Evolutionary conservation across 1,140 invertebrate genomes (phyloP).

Genomic region (Orussus abietinus): DNA sequence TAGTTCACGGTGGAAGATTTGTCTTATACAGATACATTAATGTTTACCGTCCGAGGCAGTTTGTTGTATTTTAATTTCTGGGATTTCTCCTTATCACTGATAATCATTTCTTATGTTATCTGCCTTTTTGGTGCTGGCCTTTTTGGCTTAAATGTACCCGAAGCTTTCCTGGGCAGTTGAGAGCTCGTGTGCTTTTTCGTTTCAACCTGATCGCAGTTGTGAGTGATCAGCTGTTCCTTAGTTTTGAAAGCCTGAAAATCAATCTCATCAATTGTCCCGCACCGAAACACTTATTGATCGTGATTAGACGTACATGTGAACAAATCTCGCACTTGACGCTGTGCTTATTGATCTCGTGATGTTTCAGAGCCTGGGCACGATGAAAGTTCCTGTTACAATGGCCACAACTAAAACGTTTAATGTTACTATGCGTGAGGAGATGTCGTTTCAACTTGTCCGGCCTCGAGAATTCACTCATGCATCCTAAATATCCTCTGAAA

Average conservation of each 20-base stretch:
- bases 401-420: conserved; percentile 54
- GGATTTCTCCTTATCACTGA: conserved; percentile 41
- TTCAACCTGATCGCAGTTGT: conserved; percentile 44
- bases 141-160: conserved; percentile 44
- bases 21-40: too few relatives aligned
- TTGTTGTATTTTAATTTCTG: conserved; percentile 40
- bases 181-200: conserved; percentile 41
- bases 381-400: conserved; percentile 58
- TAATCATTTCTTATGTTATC: conserved; percentile 33
- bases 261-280: conserved; percentile 2
- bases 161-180: conserved; percentile 45
- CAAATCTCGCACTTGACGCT: conserved; percentile 46
- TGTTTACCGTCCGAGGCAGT: too few relatives aligned
- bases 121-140: conserved; percentile 48
- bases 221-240: conserved; percentile 44
- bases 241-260: conserved; percentile 41
- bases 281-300: not conserved
- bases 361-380: conserved; percentile 49
- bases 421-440: conserved; percentile 62
- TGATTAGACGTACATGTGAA: conserved; percentile 36
- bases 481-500: conserved; percentile 60
- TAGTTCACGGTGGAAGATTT: too few relatives aligned
- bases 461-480: conserved; percentile 64
- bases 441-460: conserved; percentile 60
- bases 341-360: conserved; percentile 48